Conservation (phyloP, 2,113 vertebrate species). For the Cheilinus undulatus region DNA sequence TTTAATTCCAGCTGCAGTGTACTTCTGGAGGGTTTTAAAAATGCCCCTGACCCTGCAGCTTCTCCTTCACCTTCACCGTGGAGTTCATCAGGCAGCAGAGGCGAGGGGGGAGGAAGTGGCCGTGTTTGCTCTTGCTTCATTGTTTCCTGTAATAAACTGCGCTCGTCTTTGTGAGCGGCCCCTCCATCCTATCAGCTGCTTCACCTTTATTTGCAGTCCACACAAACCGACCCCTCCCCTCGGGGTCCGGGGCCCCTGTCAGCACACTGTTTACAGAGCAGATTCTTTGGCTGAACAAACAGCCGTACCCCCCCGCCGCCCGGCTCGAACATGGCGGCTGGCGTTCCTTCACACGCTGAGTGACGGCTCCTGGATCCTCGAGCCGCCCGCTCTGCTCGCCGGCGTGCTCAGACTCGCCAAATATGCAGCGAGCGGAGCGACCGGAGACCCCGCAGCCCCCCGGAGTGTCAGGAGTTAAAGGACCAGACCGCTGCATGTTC, state of each 20-base stretch:
- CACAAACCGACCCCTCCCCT: constrained; percentile 22
- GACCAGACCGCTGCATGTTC: not conserved
- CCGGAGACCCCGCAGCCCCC: not conserved
- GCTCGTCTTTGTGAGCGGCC: constrained; percentile 10
- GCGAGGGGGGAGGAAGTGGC: constrained; percentile 4
- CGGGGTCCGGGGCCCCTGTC: constrained; percentile 30
- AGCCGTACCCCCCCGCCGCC: constrained; percentile 27
- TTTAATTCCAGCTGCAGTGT: too few species aligned
- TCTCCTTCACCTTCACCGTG: too few species aligned
- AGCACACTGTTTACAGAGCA: constrained; percentile 71
- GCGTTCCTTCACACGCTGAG: constrained; percentile 58
- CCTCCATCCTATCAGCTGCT: constrained; percentile 54
- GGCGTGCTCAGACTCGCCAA: constrained; percentile 67
- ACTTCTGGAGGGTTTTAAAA: too few species aligned
- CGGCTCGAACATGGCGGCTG: constrained; percentile 46
- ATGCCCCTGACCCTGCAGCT: too few species aligned
- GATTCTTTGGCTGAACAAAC: constrained; percentile 78
- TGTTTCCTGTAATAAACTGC: constrained; percentile 67
- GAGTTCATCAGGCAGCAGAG: too few species aligned
- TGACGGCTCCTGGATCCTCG: constrained; percentile 45
- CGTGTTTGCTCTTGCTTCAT: constrained; percentile 49
- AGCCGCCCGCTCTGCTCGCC: not conserved
- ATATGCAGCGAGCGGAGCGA: constrained; percentile 1
- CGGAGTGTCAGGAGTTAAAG: not conserved
- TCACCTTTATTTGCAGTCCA: constrained; percentile 66